Base-by-base conservation (phyloP, 2,888 invertebrate genomes). In the Perdita meconis region DNA sequence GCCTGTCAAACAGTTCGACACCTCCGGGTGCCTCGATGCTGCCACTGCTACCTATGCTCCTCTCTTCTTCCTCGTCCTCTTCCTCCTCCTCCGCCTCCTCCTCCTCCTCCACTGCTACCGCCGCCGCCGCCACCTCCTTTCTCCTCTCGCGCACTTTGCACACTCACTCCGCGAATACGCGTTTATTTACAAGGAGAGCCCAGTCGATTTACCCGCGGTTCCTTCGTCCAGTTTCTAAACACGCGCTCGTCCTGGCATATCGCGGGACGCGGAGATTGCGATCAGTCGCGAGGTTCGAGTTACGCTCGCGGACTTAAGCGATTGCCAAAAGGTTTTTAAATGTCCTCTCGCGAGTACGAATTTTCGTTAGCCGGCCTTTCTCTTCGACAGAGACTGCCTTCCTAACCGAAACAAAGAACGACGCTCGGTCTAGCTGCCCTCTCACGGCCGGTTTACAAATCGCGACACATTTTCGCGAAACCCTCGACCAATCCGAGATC, bases 351-450 rank as follows among this genome's bases (percentile, higher is more conserved):
- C 40, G n/a, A n/a, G n/a, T n/a, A n/a, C 69, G 24, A 80, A 81
- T 78, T 82, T 84, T 87, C 80, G 80, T 87, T 79, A 78, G 82
- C 84, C 86, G 89, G 84, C 82, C 85, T 82, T 78, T 85, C 76
- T 78, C 84, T 81, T 83, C 69, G 82, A 81, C 79, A 80, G 82
- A 84, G 85, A 88, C 85, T 88, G 84, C 78, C 75, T 85, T 78
- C 78, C 80, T 68, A 75, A 86, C 80, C 83, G 90, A 90, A 90
- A 91, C 91, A 91, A 91, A 91, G 91, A 91, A 90, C 90, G 91
- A 91, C 91, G 91, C 91, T 82, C 88, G 89, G 87, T 68, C 55
- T 66, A 59, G 53, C 87, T 88, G 90, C 88, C 89, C 75, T 84
- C 80, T 80, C 13, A 63, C 86, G 86, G 73, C 22, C 53, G 19